Evolutionary conservation across 2,888 invertebrate species (phyloP).

Genomic region (Thera britannica): DNA sequence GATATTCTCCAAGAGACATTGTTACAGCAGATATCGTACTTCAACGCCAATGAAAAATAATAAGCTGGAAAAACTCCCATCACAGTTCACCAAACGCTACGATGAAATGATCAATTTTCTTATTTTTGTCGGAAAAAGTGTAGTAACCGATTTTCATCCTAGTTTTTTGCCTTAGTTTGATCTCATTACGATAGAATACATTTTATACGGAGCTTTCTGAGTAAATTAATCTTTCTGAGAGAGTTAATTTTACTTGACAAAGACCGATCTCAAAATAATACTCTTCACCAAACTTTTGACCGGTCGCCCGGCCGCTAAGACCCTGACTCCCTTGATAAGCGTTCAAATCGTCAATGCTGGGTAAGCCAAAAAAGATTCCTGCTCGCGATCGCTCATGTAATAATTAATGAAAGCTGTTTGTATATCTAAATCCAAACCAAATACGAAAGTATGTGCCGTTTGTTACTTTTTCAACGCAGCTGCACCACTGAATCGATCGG

Average conservation of each 20-base stretch:
- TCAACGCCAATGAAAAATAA: conserved; percentile 50
- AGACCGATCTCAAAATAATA: conserved; percentile 36
- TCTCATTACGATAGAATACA: not conserved
- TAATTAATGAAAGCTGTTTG: conserved; percentile 12
- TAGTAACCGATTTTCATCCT: not conserved
- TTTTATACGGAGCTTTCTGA: conserved; percentile 23
- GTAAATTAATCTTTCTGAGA: conserved; percentile 30
- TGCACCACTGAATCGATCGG: no score
- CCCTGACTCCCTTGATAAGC: conserved; percentile 26
- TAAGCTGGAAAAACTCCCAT: conserved; percentile 40
- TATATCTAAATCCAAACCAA: not conserved
- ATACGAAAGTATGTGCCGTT: no score
- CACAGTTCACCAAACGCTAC: conserved; percentile 9
- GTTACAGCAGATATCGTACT: conserved; percentile 44
- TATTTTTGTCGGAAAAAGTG: conserved; percentile 8
- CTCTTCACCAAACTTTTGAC: conserved; percentile 33
- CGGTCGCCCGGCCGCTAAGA: conserved; percentile 14
- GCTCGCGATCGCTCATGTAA: conserved; percentile 1
- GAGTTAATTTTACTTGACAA: conserved; percentile 44
- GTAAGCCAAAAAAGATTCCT: conserved; percentile 18
- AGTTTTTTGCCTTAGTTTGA: not conserved
- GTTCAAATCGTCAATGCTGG: conserved; percentile 22
- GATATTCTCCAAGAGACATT: conserved; percentile 46
- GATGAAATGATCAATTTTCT: conserved; percentile 15
- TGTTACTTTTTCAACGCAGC: no score